A percentile compares a stretch with the other conserved stretches of the same genome.
Evolutionary conservation across 2,113 vertebrate genomes (phyloP).

Genomic region (Rousettus leschenaultii): DNA sequence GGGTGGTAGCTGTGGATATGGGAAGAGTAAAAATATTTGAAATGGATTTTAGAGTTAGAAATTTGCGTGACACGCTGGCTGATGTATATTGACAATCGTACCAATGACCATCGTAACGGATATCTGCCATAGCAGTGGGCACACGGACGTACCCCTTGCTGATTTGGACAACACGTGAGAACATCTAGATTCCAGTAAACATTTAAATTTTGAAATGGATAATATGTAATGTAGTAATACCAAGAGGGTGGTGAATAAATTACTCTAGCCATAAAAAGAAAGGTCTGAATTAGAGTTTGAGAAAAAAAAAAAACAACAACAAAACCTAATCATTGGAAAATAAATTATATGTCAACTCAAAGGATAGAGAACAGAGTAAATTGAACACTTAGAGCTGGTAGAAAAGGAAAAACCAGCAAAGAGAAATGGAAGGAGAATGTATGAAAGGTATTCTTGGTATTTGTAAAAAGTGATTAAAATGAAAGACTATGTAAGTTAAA

Average conservation of each 20-base stretch:
- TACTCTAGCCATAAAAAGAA: background rate
- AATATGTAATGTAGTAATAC: background rate
- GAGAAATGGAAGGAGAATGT: background rate
- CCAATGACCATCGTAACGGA: background rate
- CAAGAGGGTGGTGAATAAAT: background rate
- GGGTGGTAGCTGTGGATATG: background rate
- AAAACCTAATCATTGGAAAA: background rate
- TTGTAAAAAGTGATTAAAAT: background rate
- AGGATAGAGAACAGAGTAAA: background rate
- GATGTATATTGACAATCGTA: background rate
- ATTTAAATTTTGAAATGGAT: background rate
- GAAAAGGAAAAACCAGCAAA: background rate
- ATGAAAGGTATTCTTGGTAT: background rate
- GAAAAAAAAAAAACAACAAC: background rate
- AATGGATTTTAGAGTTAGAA: background rate
- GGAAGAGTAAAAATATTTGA: background rate
- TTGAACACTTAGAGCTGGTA: background rate
- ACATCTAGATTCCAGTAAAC: background rate
- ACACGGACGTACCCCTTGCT: background rate
- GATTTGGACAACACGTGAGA: background rate
- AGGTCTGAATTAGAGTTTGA: background rate
- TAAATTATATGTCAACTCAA: background rate
- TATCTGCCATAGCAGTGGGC: background rate
- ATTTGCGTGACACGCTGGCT: background rate
- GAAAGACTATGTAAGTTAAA: background rate